Conservation (phyloP, 2,888 invertebrate genomes). For the Drosophila monieri region DNA sequence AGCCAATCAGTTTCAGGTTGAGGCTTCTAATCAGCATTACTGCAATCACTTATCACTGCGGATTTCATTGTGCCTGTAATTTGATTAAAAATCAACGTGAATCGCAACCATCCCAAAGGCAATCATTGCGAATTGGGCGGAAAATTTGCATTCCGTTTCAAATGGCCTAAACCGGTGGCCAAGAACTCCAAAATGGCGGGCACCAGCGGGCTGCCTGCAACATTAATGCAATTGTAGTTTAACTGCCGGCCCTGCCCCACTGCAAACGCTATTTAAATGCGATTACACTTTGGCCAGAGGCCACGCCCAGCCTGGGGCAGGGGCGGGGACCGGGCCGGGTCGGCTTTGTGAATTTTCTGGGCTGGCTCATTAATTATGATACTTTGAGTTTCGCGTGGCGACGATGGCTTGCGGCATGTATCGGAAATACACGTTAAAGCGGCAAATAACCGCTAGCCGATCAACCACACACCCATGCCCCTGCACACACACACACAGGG, state of each 20-base stretch:
- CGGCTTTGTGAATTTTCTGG: constrained; percentile 7
- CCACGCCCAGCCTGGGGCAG: constrained; percentile 45
- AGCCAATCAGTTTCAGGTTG: not conserved
- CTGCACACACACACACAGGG: constrained; percentile 8
- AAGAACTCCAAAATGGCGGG: constrained; percentile 19
- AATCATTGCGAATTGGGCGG: constrained; percentile 13
- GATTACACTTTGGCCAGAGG: constrained; percentile 48
- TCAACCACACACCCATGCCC: constrained; percentile 2
- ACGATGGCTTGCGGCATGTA: constrained; percentile 48
- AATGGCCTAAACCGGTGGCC: constrained; percentile 38
- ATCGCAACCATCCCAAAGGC: not conserved
- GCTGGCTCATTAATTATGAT: constrained; percentile 73
- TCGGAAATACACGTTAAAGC: constrained; percentile 64
- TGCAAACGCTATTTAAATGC: constrained; percentile 58
- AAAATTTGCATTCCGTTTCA: constrained; percentile 14
- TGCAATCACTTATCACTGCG: constrained; percentile 12
- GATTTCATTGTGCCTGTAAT: not conserved
- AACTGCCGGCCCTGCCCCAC: constrained; percentile 8
- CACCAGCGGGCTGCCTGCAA: constrained; percentile 3
- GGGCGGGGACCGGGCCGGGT: no score
- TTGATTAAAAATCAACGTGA: not conserved
- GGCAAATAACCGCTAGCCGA: constrained; percentile 50
- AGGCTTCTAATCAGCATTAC: constrained; percentile 3
- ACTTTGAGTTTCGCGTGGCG: constrained; percentile 53
- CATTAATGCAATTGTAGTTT: constrained; percentile 59